Base-by-base conservation (phyloP, 2,797 vertebrate species). In the Lophura swinhoii region DNA sequence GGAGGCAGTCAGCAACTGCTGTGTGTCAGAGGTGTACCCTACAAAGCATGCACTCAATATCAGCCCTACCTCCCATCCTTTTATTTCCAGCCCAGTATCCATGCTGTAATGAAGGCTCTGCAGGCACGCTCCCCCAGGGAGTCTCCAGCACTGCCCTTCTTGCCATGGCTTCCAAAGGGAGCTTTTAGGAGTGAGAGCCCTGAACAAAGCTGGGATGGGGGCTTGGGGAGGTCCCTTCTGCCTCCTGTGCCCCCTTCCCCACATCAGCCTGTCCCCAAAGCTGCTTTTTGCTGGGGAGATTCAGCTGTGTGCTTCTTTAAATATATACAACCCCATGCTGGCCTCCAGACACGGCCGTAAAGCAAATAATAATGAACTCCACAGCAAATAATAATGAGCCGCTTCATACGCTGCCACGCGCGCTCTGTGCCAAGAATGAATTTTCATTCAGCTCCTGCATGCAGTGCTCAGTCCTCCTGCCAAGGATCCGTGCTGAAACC, bases 341-440 rank as follows among this genome's bases (percentile, higher is more conserved):
- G 91, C 84, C 93, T 87, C 93, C 6, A 12, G 94, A 94, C 84
- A 84, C 90, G 90, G 91, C 94, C 73, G 82, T 44, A 94, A 92
- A 95, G 87, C 93, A 96, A 94, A 96, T 94, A 95, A 86, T 93
- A 87, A 96, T 94, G 95, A 95, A 94, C 84, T 94, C 69, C 84
- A 90, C 90, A 96, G 93, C 94, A 96, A 94, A 96, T 94, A 96
- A 70, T 94, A 94, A 93, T 17, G 96, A 96, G 90, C 85, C 94
- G 96, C 96, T 97, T 97, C 98, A 97, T 89, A 91, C 91, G 84
- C 62, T 26, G 35, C 23, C 88, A 33, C 71, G 44, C 68, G 13
- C 10, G 5, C 75, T 33, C 3, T 2, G 41, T 90, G 91, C 96
- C 94, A 95, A 51, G 94, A 87, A 71, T 0, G 33, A 29, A 62